Evolutionary conservation across 2,113 vertebrate species (phyloP), one percentile per base, ranked within the genome.

Genomic region (Gadus macrocephalus): DNA sequence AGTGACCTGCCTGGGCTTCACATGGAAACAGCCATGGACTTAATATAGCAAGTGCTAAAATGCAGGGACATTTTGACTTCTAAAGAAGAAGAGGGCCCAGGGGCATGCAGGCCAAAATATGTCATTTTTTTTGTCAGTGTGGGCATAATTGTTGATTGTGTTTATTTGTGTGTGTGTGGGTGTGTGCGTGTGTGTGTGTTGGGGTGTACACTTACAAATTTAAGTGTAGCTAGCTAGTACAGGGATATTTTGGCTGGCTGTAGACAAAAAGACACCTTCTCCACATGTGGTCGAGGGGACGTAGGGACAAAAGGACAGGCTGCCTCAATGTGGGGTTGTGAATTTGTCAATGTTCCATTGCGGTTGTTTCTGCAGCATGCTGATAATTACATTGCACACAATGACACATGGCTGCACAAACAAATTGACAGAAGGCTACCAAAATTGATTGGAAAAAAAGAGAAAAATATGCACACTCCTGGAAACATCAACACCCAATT

Each of bases 41-140:
- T 35, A 25, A 61, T 62, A 71, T 66, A 19, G 27, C 68, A 42
- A 74, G 62, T 63, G 38, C 31, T 68, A 74, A 64, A 80, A 74
- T 69, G 74, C 74, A 74, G 77, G 79, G 82, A 78, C 82, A 77
- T 63, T 70, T 68, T 78, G 58, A 81, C 65, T 79, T 77, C 9
- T 63, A 64, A 68, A 72, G 68, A 68, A 76, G 81, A 80, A 63
- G 77, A 63, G 77, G 62, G 79, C 83, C 78, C 71, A 56, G 58
- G 73, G 84, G 81, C 75, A 81, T 64, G 70, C 70, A 78, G 80
- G 78, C 67, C 16, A 22, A 31, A 20, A 56, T 9, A 35, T 35
- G 31, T 35, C 31, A 35, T 35, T 35, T 4, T 49, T 5, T n/a
- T 61, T 17, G 22, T 31, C 15, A 35, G 16, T 64, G 31, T 35